Percentiles rank a stretch among this genome's conserved stretches.
These are phyloP conservation scores for Halictus quadricinctus DNA, from an alignment of 2,888 invertebrate species.

Conservation along the genomic window DNA sequence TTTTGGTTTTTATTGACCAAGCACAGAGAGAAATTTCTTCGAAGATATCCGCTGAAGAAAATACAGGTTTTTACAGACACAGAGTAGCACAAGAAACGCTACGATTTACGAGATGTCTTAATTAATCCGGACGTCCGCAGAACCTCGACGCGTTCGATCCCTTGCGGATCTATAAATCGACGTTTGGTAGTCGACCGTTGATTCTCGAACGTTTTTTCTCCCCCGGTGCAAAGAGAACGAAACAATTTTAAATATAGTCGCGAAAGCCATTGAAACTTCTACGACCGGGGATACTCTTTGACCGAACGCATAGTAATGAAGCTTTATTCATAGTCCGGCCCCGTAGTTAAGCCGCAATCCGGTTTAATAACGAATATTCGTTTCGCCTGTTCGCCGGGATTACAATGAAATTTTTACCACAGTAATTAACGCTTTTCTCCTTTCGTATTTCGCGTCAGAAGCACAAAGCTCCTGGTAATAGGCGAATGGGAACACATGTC, in stretches of 20 bases:
- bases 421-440: slow-evolving; percentile 51
- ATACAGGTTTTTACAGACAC: neutral
- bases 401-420: slow-evolving; percentile 46
- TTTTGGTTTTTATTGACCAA: neutral
- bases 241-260: slow-evolving; percentile 14
- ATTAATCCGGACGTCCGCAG: slow-evolving; percentile 49
- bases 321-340: slow-evolving; percentile 19
- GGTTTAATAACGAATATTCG: slow-evolving; percentile 41
- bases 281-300: neutral
- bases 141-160: neutral
- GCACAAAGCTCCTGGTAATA: slow-evolving; percentile 42
- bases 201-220: slow-evolving; percentile 55
- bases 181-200: slow-evolving; percentile 46
- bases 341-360: slow-evolving; percentile 3
- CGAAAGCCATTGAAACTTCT: slow-evolving; percentile 2
- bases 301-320: slow-evolving; percentile 2
- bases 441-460: slow-evolving; percentile 40
- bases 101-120: slow-evolving; percentile 1
- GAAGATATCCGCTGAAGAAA: neutral
- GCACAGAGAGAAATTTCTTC: neutral
- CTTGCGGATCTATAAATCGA: slow-evolving; percentile 30
- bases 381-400: slow-evolving; percentile 25
- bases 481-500: slow-evolving; percentile 32
- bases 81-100: slow-evolving; percentile 11
- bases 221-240: neutral